Base-by-base conservation (phyloP, 2,113 vertebrate genomes). In the Pheucticus melanocephalus region DNA sequence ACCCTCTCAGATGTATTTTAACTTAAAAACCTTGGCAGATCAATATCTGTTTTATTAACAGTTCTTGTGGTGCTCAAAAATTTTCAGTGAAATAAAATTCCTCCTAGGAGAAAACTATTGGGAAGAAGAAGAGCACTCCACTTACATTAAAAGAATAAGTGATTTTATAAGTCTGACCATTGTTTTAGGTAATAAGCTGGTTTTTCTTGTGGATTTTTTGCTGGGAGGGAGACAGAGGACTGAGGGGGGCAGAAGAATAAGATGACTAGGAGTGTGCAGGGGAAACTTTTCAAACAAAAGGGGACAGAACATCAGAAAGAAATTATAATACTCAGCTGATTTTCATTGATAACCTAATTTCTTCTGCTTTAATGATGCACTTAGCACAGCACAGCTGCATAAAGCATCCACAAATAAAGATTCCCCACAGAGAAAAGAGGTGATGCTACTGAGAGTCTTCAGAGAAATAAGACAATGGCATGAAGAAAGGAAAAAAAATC, bases 261-360 rank as follows among this genome's bases (percentile, higher is more conserved):
- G 85, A 77, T 3, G 50, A 91, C 64, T 44, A 90, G 51, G 69
- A 88, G n/a, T 33, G 18, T 21, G 37, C 65, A 89, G 85, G 63
- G 65, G 8, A 28, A 95, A 70, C 48, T 81, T 90, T 90, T 80
- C 77, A 91, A 92, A 96, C 64, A 54, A 69, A 63, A 89, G 30
- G 40, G 47, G 69, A 90, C 87, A 75, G 30, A 75, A 76, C 6
- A 65, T 42, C 50, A 44, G 77, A 96, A 94, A 77, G 69, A 92
- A 82, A 65, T 71, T 0, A 31, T 44, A 69, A 50, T 14, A 31
- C 12, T 53, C 27, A 39, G 20, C 5, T 57, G 60, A 7, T 83
- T 90, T 95, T 83, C 20, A 93, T 19, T 82, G 63, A 61, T 75
- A 82, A 79, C 31, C 50, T 94, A 35, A 28, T 96, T 94, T 91